These are phyloP conservation scores for Halcyon leucocephala DNA, from an alignment of 2,797 vertebrate genomes.

Conservation along the genomic window DNA sequence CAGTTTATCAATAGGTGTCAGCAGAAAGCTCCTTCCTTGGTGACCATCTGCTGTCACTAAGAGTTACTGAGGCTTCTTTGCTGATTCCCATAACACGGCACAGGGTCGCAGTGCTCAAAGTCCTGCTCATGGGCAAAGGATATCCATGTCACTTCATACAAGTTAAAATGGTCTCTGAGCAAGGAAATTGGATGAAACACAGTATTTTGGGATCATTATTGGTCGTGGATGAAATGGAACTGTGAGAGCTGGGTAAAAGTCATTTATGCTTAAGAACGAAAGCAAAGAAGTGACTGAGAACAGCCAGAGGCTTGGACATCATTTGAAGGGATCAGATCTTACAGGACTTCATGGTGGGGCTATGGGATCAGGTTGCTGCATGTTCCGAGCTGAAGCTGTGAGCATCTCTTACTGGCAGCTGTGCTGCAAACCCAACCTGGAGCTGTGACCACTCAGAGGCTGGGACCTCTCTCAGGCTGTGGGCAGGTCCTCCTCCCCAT, in stretches of 20 bases:
- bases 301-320: background rate
- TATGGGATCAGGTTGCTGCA: background rate
- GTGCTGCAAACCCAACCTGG: background rate
- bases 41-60: background rate
- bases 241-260: background rate
- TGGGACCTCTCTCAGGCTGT: background rate
- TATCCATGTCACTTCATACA: background rate
- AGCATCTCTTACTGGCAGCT: background rate
- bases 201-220: background rate
- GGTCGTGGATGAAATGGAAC: background rate
- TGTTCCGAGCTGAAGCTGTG: rapidly evolving
- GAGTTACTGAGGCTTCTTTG: background rate
- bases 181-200: background rate
- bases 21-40: background rate
- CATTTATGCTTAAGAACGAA: background rate
- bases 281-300: background rate
- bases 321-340: background rate
- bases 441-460: background rate
- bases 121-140: background rate
- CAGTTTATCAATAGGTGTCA: background rate
- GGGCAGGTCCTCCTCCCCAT: background rate
- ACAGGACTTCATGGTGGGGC: background rate
- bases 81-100: rapidly evolving
- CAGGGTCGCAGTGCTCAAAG: background rate
- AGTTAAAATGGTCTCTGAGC: background rate